phyloP scores from a whole-genome alignment of 2,797 vertebrate species.

The Esox masquinongy region DNA sequence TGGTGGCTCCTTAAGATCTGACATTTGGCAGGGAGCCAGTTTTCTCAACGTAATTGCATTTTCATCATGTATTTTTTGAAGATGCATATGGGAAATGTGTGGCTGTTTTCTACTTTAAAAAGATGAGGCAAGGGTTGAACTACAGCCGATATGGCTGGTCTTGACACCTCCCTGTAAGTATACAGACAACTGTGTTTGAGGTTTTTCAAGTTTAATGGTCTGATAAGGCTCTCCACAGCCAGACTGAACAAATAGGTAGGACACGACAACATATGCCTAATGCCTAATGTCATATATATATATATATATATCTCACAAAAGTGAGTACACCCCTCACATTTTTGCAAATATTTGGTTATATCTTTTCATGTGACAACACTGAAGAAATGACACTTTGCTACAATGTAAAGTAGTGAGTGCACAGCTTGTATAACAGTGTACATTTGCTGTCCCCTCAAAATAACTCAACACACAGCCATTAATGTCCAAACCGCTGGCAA shows the following conservation, averaged over 20 bases:
- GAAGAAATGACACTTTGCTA: too few relatives aligned
- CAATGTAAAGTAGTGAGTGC: too few relatives aligned
- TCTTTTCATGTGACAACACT: too few relatives aligned
- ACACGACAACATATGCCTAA: slow-evolving; percentile 22
- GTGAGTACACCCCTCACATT: too few relatives aligned
- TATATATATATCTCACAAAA: too few relatives aligned
- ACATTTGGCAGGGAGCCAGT: slow-evolving; percentile 60
- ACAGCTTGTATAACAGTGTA: too few relatives aligned
- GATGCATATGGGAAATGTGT: slow-evolving; percentile 16
- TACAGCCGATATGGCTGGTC: slow-evolving; percentile 33
- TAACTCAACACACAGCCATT: too few relatives aligned
- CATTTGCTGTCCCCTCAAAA: too few relatives aligned
- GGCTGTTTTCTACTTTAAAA: slow-evolving; percentile 39
- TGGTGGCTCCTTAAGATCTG: slow-evolving; percentile 60
- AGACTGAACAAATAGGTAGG: slow-evolving; percentile 50
- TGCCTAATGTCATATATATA: slow-evolving; percentile 29
- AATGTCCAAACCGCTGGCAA: too few relatives aligned
- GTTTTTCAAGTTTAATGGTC: slow-evolving; percentile 56
- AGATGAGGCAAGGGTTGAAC: slow-evolving; percentile 38
- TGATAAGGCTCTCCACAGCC: slow-evolving; percentile 42
- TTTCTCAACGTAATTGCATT: slow-evolving; percentile 38
- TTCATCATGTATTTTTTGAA: slow-evolving; percentile 4
- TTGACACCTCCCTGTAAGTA: slow-evolving; percentile 37
- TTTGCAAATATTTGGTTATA: too few relatives aligned
- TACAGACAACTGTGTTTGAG: slow-evolving; percentile 22